Conservation (phyloP, 2,113 vertebrate genomes). For the Bos taurus region DNA sequence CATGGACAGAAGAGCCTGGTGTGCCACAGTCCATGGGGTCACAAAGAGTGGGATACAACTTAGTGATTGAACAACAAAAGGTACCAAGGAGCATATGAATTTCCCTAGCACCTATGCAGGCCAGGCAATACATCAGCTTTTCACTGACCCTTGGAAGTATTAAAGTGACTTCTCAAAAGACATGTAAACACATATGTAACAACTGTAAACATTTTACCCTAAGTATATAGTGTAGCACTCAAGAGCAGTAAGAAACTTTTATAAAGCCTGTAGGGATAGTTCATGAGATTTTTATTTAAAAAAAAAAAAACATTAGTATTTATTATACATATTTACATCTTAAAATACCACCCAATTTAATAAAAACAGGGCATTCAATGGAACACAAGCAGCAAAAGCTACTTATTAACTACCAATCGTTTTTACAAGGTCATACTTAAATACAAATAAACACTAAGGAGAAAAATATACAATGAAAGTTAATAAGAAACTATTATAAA, state of each 20-base stretch:
- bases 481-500: constrained; percentile 28
- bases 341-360: background rate
- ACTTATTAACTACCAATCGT: background rate
- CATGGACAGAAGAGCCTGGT: background rate
- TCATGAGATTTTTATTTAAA: constrained; percentile 2
- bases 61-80: background rate
- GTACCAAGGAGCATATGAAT: background rate
- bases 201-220: background rate
- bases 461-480: background rate
- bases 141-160: background rate
- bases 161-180: background rate
- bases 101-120: background rate
- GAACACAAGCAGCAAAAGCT: background rate
- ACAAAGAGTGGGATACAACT: background rate
- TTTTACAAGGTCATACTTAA: constrained; percentile 3
- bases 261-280: background rate
- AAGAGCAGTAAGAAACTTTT: background rate
- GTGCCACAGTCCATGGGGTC: background rate
- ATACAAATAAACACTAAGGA: constrained; percentile 7
- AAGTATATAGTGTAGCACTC: background rate
- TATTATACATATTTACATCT: constrained; percentile 21
- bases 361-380: constrained; percentile 6
- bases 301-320: background rate
- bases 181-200: background rate
- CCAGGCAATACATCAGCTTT: background rate